A percentile compares a stretch with the other conserved stretches of the same genome.
Evolutionary conservation across 2,113 vertebrate genomes (phyloP).

Genomic region (Esox niger): DNA sequence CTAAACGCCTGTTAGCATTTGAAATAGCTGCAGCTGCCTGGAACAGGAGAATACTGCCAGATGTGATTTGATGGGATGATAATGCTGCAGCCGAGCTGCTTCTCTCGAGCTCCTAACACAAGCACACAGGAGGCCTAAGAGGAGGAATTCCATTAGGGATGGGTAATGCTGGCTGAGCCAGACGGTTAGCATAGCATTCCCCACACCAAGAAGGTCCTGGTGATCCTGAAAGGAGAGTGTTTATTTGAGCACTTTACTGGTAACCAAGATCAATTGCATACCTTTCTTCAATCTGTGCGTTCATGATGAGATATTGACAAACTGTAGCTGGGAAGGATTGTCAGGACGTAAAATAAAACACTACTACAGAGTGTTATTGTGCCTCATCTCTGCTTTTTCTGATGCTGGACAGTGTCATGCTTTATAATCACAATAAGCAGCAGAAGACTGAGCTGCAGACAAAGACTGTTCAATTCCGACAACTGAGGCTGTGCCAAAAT

Average conservation of each 20-base stretch:
- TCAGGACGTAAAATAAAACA: too few species aligned
- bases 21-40: background rate
- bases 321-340: too few species aligned
- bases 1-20: constrained; percentile 1
- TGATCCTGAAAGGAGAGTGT: constrained; percentile 1
- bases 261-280: background rate
- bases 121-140: constrained; percentile 6
- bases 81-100: background rate
- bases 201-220: constrained; percentile 9
- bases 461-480: background rate
- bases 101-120: background rate
- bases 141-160: background rate
- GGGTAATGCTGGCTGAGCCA: constrained; percentile 1
- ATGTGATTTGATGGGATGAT: constrained; percentile 16
- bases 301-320: too few species aligned
- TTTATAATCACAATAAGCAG: too few species aligned
- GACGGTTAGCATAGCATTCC: constrained; percentile 19
- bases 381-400: too few species aligned
- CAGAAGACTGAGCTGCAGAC: background rate
- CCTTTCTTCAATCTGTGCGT: background rate
- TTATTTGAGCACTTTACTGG: background rate
- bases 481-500: background rate
- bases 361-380: too few species aligned
- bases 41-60: constrained; percentile 11
- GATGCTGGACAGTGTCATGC: too few species aligned